Evolutionary conservation across 2,113 vertebrate species (phyloP), one percentile per base, ranked within the genome.

Genomic region (Guaruba guarouba): DNA sequence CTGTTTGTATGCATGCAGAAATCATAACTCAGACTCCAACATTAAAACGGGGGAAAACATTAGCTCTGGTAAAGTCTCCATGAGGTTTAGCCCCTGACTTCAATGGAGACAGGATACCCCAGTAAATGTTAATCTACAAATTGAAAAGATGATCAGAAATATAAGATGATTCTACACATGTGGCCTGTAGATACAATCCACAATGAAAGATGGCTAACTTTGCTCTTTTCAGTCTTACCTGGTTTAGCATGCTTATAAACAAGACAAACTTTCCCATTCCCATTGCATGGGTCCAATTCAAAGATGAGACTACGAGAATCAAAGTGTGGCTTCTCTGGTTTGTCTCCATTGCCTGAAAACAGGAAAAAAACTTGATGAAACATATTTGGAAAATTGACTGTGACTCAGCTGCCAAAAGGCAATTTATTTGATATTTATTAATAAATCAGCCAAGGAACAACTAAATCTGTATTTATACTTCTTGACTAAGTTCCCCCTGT

Each of bases 201-300:
- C 17, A 75, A 49, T 1, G 57, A 49, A n/a, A 86, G 7, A 59
- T 2, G 18, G 28, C 5, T 78, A 68, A 51, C 20, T 78, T 43
- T 24, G 17, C 59, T 59, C 43, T 91, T 86, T 78, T 78, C 46
- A 64, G 25, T 79, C 82, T 90, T 97, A 99, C 99, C 99, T 98
- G 98, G 97, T 59, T 98, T 98, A 95, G 98, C 97, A 33, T 97
- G 98, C 94, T 99, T 99, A 97, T 99, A 99, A 95, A 99, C 99
- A 18, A 99, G 98, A 92, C 99, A 99, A 75, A 99, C 99, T 94
- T 99, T 99, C 46, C 99, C 99, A 92, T 98, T 99, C 23, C 99
- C 99, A 19, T 97, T 98, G 73, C 99, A 99, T 11, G 98, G 97
- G 92, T 99, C 99, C 95, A 99, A 96, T 90, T 99, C 99, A 93